phyloP scores from a whole-genome alignment of 2,113 vertebrate genomes.

The Gallinago media region DNA sequence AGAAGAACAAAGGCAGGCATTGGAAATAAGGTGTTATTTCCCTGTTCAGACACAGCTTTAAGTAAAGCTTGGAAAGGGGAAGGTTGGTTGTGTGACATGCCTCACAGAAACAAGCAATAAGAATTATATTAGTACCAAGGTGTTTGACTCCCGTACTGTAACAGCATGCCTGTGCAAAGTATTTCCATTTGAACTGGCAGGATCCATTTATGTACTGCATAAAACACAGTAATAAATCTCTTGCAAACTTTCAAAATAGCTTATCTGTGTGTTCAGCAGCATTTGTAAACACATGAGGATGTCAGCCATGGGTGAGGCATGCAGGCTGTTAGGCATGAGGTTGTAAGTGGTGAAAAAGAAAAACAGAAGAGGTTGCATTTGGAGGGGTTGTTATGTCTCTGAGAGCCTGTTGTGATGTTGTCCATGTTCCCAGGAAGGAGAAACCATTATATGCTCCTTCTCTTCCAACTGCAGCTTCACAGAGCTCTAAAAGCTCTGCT shows the following conservation, averaged over 20 bases:
- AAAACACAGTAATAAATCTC: background rate
- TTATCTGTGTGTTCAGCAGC: accelerated
- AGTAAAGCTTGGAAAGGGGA: background rate
- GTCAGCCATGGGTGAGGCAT: accelerated
- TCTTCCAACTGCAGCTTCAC: background rate
- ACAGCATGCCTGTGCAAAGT: accelerated
- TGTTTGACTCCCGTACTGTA: background rate
- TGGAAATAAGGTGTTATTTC: background rate
- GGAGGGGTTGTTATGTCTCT: background rate
- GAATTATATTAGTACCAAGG: background rate
- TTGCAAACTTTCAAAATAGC: background rate
- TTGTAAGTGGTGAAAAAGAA: background rate
- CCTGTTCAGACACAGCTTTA: background rate
- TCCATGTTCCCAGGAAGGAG: accelerated
- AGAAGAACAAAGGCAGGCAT: background rate
- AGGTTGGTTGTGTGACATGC: background rate
- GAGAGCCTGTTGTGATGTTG: background rate
- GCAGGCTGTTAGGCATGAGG: background rate
- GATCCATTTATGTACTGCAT: background rate
- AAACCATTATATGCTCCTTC: background rate
- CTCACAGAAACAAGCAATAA: background rate
- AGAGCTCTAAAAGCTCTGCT: accelerated
- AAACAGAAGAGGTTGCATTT: background rate
- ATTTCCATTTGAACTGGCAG: background rate
- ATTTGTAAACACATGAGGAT: background rate